Evolutionary conservation across 2,888 invertebrate species (phyloP), one percentile per base, ranked within the genome.

Genomic region (Stratiomys singularior): DNA sequence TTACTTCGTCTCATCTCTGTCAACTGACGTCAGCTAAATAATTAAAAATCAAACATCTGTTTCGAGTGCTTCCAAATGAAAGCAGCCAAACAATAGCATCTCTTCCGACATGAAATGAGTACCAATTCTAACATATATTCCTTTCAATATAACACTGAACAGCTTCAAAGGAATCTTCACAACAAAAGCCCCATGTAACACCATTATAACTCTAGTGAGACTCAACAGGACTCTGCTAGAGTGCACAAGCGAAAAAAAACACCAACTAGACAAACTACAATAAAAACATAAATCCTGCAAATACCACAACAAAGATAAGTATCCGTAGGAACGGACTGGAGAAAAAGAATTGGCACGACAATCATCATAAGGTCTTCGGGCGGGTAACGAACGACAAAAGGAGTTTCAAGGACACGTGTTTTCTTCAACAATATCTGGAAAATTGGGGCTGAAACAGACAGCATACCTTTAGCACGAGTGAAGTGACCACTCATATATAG

Each of bases 401-500:
- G 15, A 58, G n/a, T 60, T 58, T 60, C 60, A 72, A 58, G 74
- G 60, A 60, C 74, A 74, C 56, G n/a, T 72, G n/a, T 28, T 25
- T n/a, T 9, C 37, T 37, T 37, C 37, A 3, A 37, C 37, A 37
- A 9, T 37, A 3, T 52, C 52, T n/a, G 18, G 18, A 4, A 52
- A 9, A 52, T 52, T 37, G n/a, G 23, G n/a, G 25, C 23, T 21
- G 23, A 21, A 56, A 60, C 21, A 47, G 63, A 0, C 15, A 27
- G 46, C 46, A 79, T 82, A 82, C 82, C 82, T 82, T 81, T 76
- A 63, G 79, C 79, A 47, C 80, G 79, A 71, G 80, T 79, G 78
- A 81, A 82, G 46, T 80, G 81, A 46, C 81, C 82, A n/a, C 28
- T 21, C 44, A 74, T 66, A 46, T 78, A 74, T 11, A 74, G 66